Conservation (phyloP, 2,113 vertebrate genomes). For the Misgurnus mizolepis region DNA sequence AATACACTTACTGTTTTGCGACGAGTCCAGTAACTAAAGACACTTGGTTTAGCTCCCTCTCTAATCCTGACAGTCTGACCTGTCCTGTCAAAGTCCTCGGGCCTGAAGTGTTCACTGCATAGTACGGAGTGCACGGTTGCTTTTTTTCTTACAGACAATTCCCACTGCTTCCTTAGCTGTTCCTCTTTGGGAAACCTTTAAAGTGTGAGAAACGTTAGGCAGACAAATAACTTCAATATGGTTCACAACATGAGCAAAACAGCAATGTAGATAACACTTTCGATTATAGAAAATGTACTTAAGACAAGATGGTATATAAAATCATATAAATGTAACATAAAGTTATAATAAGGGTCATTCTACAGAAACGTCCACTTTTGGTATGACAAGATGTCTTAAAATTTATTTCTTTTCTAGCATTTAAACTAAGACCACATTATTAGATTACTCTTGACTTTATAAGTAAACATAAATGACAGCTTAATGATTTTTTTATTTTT, state of each 20-base stretch:
- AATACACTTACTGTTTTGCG: constrained; percentile 24
- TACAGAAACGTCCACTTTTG: too few species aligned
- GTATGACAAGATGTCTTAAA: too few species aligned
- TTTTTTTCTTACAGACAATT: background rate
- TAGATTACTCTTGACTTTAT: too few species aligned
- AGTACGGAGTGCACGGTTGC: constrained; percentile 16
- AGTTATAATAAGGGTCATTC: too few species aligned
- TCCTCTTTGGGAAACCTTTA: constrained; percentile 50
- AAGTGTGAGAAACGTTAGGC: constrained; percentile 1
- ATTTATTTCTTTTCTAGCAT: too few species aligned
- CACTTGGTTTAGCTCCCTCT: constrained; percentile 40
- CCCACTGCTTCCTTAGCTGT: constrained; percentile 47
- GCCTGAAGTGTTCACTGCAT: constrained; percentile 52
- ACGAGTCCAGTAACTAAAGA: constrained; percentile 2
- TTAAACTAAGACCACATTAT: too few species aligned
- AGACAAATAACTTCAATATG: background rate
- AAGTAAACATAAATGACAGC: too few species aligned
- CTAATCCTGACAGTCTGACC: constrained; percentile 50
- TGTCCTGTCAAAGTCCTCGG: constrained; percentile 50
- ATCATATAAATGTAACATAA: background rate
- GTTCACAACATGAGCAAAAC: background rate
- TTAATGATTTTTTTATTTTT: too few species aligned
- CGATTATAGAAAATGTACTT: background rate
- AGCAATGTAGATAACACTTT: background rate
- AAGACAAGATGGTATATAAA: background rate